These are phyloP conservation scores for Pollenia amentaria DNA, from an alignment of 2,888 invertebrate species.

Conservation along the genomic window DNA sequence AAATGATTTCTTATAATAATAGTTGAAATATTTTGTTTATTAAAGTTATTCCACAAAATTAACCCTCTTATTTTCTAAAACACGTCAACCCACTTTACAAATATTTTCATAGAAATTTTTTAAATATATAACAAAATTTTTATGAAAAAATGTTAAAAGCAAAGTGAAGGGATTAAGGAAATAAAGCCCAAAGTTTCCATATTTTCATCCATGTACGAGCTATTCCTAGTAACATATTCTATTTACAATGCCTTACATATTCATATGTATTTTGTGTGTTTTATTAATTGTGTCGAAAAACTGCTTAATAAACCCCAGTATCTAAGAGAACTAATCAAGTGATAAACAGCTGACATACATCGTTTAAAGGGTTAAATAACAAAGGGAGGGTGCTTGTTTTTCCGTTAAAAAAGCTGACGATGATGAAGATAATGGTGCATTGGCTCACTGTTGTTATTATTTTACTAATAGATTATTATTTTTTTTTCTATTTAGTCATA, in stretches of 20 bases:
- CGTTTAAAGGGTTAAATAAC: slow-evolving; percentile 33
- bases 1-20: no score
- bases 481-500: neutral
- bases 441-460: slow-evolving; percentile 14
- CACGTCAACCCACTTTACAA: no score
- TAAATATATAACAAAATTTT: no score
- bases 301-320: slow-evolving; percentile 74
- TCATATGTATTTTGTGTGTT: neutral
- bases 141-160: no score
- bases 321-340: slow-evolving; percentile 76
- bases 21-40: neutral
- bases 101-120: no score
- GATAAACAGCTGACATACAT: slow-evolving; percentile 81
- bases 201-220: no score
- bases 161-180: no score
- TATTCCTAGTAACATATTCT: neutral
- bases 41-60: neutral
- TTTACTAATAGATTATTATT: neutral
- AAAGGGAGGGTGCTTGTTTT: slow-evolving; percentile 7
- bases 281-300: neutral
- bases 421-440: neutral
- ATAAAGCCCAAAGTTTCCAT: no score
- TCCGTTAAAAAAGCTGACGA: slow-evolving; percentile 14
- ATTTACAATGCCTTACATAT: neutral
- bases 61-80: no score